These are phyloP conservation scores for Ellobium chinense DNA, from an alignment of 2,888 invertebrate species.

Conservation along the genomic window DNA sequence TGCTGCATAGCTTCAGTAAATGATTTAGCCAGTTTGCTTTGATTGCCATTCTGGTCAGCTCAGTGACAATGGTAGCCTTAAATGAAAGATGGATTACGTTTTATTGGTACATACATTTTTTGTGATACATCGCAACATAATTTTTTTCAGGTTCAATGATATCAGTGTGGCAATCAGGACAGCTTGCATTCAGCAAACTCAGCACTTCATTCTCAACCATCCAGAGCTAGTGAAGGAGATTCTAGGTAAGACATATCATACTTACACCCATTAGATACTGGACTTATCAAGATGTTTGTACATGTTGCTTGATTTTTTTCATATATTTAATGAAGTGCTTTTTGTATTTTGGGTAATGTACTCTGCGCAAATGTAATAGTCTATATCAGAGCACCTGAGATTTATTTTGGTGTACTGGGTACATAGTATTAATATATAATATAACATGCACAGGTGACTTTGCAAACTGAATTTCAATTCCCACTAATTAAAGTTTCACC, in stretches of 20 bases:
- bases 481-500: no score
- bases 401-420: no score
- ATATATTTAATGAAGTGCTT: neutral
- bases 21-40: no score
- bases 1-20: no score
- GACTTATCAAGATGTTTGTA: neutral
- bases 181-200: slow-evolving; percentile 97
- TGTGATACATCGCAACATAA: neutral
- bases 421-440: no score
- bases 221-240: slow-evolving; percentile 94
- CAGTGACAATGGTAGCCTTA: no score
- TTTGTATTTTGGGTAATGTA: neutral
- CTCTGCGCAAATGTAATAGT: no score
- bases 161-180: slow-evolving; percentile 94
- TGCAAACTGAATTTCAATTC: no score
- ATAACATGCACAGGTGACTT: no score
- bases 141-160: slow-evolving; percentile 89
- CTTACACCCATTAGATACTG: neutral
- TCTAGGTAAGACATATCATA: slow-evolving; percentile 84
- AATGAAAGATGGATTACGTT: no score
- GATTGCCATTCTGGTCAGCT: no score
- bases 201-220: slow-evolving; percentile 97
- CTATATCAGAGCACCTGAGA: no score
- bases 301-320: neutral
- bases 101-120: neutral